Percentiles rank a stretch among this genome's conserved stretches.
Conservation (phyloP, 2,113 vertebrate genomes). For the Melanerpes formicivorus region DNA sequence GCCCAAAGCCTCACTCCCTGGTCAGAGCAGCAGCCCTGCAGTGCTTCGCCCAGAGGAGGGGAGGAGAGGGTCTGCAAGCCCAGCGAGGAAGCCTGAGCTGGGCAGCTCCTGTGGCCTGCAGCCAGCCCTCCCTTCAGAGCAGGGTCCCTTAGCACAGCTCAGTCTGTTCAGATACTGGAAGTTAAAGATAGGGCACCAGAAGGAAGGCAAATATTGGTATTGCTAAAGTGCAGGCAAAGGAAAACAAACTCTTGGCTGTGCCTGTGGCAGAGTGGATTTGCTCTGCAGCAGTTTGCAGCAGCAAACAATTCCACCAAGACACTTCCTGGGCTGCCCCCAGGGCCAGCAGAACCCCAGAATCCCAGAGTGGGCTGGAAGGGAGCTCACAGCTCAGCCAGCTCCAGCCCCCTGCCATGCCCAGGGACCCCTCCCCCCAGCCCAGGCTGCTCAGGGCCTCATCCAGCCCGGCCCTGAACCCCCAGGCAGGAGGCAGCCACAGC, state of each 20-base stretch:
- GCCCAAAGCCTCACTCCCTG: background rate
- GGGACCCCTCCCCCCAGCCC: too few relatives aligned
- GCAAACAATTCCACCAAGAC: background rate
- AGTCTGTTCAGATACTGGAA: background rate
- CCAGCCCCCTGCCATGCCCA: too few relatives aligned
- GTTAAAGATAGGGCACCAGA: background rate
- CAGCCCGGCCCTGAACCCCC: too few relatives aligned
- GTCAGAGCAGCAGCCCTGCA: background rate
- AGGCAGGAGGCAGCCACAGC: too few relatives aligned
- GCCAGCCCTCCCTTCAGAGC: background rate
- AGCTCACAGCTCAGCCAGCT: too few relatives aligned
- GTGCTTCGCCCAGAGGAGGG: background rate
- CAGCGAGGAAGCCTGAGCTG: background rate
- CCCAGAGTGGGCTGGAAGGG: too few relatives aligned
- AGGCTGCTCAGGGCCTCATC: too few relatives aligned
- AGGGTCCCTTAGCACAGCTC: background rate
- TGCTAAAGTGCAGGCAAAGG: conserved; percentile 19
- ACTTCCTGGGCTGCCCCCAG: background rate
- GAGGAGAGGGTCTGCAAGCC: background rate
- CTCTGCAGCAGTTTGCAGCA: background rate
- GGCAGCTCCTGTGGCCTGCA: background rate
- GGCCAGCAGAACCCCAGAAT: too few relatives aligned
- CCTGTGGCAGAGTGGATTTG: background rate
- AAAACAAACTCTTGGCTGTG: background rate
- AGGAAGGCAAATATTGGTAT: conserved; percentile 33